Conservation (phyloP, 2,888 invertebrate genomes). For the Drosophila sordidula region DNA sequence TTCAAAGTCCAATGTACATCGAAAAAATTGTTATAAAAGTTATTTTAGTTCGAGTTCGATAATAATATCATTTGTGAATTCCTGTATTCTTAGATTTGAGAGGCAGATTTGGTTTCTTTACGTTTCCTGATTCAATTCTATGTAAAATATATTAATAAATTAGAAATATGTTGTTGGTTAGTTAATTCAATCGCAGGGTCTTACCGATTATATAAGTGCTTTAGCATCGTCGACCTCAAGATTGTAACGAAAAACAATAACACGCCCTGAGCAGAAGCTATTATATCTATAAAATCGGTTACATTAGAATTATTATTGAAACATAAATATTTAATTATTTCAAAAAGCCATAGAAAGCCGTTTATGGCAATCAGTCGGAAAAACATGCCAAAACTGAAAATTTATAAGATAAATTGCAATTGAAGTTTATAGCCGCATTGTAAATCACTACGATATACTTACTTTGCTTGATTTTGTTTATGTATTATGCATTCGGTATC, state of each 20-base stretch:
- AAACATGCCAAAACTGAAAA: conserved; percentile 89
- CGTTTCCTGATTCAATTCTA: no score
- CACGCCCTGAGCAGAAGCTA: conserved; percentile 48
- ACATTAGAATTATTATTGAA: background rate
- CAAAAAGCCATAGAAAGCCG: conserved; percentile 93
- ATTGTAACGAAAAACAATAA: conserved; percentile 52
- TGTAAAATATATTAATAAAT: no score
- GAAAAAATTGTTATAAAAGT: no score
- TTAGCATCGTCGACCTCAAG: conserved; percentile 38
- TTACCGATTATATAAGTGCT: background rate
- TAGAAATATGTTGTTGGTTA: no score
- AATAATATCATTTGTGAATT: no score
- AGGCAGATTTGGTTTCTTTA: no score
- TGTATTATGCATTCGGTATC: background rate
- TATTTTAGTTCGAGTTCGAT: no score
- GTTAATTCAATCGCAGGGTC: no score
- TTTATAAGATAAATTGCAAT: no score
- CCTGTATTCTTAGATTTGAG: no score
- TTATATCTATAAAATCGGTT: background rate
- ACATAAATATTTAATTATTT: conserved; percentile 89
- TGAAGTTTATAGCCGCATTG: no score
- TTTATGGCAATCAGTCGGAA: conserved; percentile 92
- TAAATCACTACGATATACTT: background rate
- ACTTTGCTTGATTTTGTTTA: conserved; percentile 9
- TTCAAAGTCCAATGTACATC: conserved; percentile 85